These are phyloP conservation scores for Archips xylosteana DNA, from an alignment of 2,888 invertebrate genomes.

Conservation along the genomic window DNA sequence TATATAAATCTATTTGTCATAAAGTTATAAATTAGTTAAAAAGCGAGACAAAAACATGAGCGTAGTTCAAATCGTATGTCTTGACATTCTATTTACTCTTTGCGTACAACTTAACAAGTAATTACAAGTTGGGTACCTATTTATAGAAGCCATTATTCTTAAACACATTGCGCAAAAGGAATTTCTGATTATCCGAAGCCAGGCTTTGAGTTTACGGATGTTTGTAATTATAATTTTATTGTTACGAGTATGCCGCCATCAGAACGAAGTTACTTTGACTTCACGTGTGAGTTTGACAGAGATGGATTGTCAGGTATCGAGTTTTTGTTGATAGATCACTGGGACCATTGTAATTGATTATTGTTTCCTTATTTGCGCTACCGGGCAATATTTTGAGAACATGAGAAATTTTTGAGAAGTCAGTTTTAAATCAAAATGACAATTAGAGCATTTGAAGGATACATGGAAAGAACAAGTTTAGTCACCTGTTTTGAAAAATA, in stretches of 20 bases:
- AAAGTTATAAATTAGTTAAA: neutral
- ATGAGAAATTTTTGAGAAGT: neutral
- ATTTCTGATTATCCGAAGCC: constrained; percentile 5
- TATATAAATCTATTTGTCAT: too few relatives aligned
- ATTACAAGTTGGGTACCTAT: neutral
- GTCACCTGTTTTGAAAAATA: too few relatives aligned
- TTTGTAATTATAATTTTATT: constrained; percentile 19
- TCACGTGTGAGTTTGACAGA: constrained; percentile 10
- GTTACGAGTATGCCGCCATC: neutral
- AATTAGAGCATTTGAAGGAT: too few relatives aligned
- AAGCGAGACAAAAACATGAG: neutral
- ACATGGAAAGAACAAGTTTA: too few relatives aligned
- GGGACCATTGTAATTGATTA: constrained; percentile 4
- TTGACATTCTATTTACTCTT: neutral
- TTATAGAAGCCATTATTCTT: constrained; percentile 5
- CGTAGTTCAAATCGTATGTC: neutral
- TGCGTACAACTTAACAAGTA: neutral
- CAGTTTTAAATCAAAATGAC: too few relatives aligned
- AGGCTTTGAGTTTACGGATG: constrained; percentile 2
- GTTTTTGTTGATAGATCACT: constrained; percentile 28
- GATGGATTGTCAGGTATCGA: constrained; percentile 16
- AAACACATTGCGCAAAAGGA: constrained; percentile 18
- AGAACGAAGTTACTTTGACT: constrained; percentile 7
- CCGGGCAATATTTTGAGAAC: neutral
- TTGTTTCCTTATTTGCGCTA: neutral